Base-by-base conservation (phyloP, 2,113 vertebrate species). In the Mormyrus lacerda region DNA sequence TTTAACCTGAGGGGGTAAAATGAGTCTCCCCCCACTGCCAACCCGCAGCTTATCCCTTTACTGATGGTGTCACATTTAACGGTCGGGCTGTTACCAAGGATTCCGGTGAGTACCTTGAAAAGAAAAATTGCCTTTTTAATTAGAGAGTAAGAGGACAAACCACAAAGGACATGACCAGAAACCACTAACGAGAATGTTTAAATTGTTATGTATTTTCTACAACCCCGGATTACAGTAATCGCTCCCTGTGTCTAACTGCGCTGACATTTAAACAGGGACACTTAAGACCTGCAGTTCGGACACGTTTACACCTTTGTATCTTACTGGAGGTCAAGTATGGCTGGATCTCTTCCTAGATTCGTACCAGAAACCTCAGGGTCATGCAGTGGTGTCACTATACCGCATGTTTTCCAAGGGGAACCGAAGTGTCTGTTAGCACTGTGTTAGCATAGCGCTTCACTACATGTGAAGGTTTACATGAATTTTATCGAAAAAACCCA, bases 51-150 rank as follows among this genome's bases (percentile, higher is more conserved):
- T 50, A 4, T 27, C 83, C 10, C 3, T 85, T 31, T 85, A 50
- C 83, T 50, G 47, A 85, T 48, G 44, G 44, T 85, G 83, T 47
- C 44, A 85, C 83, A 85, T 85, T 85, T 45, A 27, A 50, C 47
- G n/a, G 83, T 50, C 24, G 44, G 48, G 21, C 35, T 84, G 45
- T 47, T 48, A 50, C 44, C 83, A 48, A 27, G 83, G 44, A 27
- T 50, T 13, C 19, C 9, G 45, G 83, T 5, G 44, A 85, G 24
- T 13, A 85, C 83, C 82, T 85, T 85, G 45, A 50, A 27, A 47
- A 85, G 47, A 85, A 24, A 48, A 45, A n/a, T 85, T 44, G 79
- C 42, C 79, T 83, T 85, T 85, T 47, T 45, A 85, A 85, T 85
- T 48, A 85, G 44, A 13, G 47, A 50, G 83, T 85, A 48, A 19